Evolutionary conservation across 53 echinoderm and acorn worm species (phyloP).

Genomic region (Paracentrotus lividus): DNA sequence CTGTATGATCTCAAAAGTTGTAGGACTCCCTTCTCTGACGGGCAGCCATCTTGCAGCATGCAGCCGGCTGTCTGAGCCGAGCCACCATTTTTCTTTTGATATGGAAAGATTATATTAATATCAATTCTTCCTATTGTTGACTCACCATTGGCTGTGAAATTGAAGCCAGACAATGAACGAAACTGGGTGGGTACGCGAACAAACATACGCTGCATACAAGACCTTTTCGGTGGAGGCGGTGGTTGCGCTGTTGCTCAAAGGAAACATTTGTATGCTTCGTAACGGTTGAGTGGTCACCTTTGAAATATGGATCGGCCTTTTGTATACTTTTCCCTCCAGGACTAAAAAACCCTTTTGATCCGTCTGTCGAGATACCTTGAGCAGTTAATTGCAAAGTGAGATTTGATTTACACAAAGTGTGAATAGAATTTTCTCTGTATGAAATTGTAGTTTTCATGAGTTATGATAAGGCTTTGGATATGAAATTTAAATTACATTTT

Average conservation of each 20-base stretch:
- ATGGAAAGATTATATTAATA: conserved; percentile 33
- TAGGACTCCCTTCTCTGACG: no score
- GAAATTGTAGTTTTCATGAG: no score
- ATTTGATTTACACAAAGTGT: background rate
- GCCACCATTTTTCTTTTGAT: background rate
- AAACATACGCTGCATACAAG: conserved; percentile 24
- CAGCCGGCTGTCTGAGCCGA: background rate
- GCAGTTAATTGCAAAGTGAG: conserved; percentile 2
- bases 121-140: conserved; percentile 43
- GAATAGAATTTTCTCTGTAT: background rate
- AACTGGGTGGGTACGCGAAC: conserved; percentile 43
- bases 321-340: background rate
- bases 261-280: conserved; percentile 39
- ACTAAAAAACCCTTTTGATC: background rate
- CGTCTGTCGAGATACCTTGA: background rate
- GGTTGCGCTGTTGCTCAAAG: background rate
- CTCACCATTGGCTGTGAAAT: conserved; percentile 53
- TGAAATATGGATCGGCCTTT: conserved; percentile 32
- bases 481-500: background rate
- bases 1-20: no score
- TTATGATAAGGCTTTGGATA: background rate
- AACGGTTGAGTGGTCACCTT: conserved; percentile 36
- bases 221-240: background rate
- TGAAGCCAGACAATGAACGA: conserved; percentile 42
- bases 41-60: background rate